phyloP scores from a whole-genome alignment of 2,113 vertebrate species.

The Ceyx margarethae region DNA sequence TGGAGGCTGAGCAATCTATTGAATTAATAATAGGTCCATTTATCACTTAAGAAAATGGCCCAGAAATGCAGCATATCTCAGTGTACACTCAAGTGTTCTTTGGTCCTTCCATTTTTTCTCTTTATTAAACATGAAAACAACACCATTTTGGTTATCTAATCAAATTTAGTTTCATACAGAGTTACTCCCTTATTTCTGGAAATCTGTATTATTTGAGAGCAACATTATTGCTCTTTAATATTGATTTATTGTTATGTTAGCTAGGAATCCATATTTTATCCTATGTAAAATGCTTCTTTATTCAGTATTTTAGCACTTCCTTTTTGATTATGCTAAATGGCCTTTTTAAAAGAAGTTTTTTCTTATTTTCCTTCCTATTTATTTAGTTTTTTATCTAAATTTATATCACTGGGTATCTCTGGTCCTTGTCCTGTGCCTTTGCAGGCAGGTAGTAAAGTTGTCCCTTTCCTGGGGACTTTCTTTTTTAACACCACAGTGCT shows the following conservation, averaged over 20 bases:
- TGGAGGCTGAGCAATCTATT: slow-evolving; percentile 32
- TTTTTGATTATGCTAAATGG: background rate
- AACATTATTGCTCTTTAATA: too few relatives aligned
- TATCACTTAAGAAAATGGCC: slow-evolving; percentile 3
- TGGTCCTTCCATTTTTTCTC: background rate
- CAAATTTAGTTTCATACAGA: too few relatives aligned
- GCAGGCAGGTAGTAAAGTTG: too few relatives aligned
- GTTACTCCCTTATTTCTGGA: background rate
- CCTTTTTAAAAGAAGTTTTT: too few relatives aligned
- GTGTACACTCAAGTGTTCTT: background rate
- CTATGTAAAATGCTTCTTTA: background rate
- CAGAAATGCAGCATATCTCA: background rate
- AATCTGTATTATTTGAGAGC: background rate
- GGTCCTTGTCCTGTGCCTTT: too few relatives aligned
- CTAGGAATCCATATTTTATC: background rate
- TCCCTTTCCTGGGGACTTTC: too few relatives aligned
- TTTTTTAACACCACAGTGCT: too few relatives aligned
- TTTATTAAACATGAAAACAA: background rate
- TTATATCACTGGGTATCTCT: too few relatives aligned
- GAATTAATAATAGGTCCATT: slow-evolving; percentile 40
- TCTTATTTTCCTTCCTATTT: too few relatives aligned
- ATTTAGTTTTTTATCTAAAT: too few relatives aligned
- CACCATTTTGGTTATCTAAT: background rate
- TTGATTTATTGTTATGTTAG: background rate
- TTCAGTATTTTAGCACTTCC: background rate